Evolutionary conservation across 2,113 vertebrate genomes (phyloP), one percentile per base, ranked within the genome.

Genomic region (Tragelaphus strepsiceros): DNA sequence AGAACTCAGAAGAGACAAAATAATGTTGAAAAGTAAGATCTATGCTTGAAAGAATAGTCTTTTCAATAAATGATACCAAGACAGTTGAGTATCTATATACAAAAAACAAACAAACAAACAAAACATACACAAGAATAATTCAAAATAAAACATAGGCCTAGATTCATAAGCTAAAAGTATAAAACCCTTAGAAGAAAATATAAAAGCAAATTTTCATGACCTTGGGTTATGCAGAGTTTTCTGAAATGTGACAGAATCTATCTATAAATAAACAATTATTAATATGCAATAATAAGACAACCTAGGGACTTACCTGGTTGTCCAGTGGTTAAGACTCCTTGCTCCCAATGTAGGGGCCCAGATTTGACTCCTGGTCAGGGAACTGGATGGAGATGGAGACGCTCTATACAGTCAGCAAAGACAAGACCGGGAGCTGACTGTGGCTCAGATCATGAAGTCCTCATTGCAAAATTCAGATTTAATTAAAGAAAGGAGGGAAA

Each of bases 181-280:
- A 94, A 64, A 54, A 88, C 9, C 24, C 46, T 81, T 80, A 88
- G 58, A 26, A 81, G 46, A 32, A 94, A 93, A 80, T 81, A 81
- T 64, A 64, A 39, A 30, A 81, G 28, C 30, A 81, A 81, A 64
- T 64, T 22, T 88, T 81, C 30, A 28, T 3, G 51, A 54, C 28
- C 49, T 64, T 88, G 28, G 58, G 14, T 64, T 64, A 80, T 35
- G 35, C 56, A 62, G 19, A 80, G 14, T 94, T 21, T 54, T 77
- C 56, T 78, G 30, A 78, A 19, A 43, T 58, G 10, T 4, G 4
- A 90, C 17, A 71, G n/a, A 71, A 71, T 64, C 28, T 49, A 49
- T 24, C 13, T 39, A 39, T 9, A 26, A 13, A 54, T 88, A 62
- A 87, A 62, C 5, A 80, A 24, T 6, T 80, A 46, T 46, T 64